These are phyloP conservation scores for Tromatobia lineatoria DNA, from an alignment of 2,888 invertebrate species.

Conservation along the genomic window DNA sequence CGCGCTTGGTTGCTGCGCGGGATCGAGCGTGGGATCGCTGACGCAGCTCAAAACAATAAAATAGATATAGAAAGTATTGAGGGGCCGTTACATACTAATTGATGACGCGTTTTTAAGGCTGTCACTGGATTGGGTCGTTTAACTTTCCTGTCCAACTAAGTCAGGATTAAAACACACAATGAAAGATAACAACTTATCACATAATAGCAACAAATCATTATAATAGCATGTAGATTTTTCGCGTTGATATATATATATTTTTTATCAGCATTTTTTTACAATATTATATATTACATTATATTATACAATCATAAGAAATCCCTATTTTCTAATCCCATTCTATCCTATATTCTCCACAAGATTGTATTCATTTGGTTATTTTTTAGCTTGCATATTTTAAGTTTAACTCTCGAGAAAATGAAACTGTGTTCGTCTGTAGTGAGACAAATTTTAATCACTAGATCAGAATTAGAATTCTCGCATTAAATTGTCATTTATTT, in stretches of 20 bases:
- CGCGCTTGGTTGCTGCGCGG: too few species aligned
- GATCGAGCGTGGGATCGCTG: too few species aligned
- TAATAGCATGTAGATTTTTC: slow-evolving; percentile 23
- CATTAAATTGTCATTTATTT: background rate
- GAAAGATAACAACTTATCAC: slow-evolving; percentile 19
- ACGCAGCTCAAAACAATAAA: too few species aligned
- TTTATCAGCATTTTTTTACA: background rate
- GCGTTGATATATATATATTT: slow-evolving; percentile 36
- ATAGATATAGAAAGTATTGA: too few species aligned
- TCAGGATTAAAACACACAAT: slow-evolving; percentile 16
- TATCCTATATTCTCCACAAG: background rate
- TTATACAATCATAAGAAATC: background rate
- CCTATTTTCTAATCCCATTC: background rate
- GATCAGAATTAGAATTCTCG: background rate
- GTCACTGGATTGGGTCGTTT: background rate
- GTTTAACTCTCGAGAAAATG: background rate
- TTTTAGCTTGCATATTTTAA: background rate
- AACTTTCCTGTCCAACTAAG: slow-evolving; percentile 1
- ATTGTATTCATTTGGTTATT: background rate
- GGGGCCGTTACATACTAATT: too few species aligned
- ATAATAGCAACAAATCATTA: background rate
- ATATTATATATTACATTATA: slow-evolving; percentile 16
- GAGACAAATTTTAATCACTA: slow-evolving; percentile 12
- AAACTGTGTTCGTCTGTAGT: background rate
- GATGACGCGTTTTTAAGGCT: background rate